A percentile compares a stretch with the other conserved stretches of the same genome.
These are phyloP conservation scores for Brachyhypopomus occidentalis DNA, from an alignment of 2,113 vertebrate genomes.

Conservation along the genomic window DNA sequence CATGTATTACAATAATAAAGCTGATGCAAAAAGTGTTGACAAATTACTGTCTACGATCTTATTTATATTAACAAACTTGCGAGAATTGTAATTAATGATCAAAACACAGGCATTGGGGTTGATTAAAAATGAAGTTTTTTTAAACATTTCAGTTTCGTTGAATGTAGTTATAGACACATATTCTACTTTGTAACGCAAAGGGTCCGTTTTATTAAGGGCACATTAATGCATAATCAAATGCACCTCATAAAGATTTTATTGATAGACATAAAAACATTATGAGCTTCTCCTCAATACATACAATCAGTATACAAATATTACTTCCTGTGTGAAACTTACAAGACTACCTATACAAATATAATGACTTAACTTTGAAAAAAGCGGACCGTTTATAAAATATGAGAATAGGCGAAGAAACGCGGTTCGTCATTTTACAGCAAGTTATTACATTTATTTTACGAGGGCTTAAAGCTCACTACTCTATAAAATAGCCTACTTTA, in stretches of 20 bases:
- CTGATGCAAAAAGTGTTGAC: conserved; percentile 18
- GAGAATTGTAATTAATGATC: conserved; percentile 1
- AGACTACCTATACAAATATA: conserved; percentile 59
- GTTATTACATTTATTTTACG: conserved; percentile 82
- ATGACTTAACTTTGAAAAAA: conserved; percentile 57
- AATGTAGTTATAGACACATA: conserved; percentile 40
- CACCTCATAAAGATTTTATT: conserved; percentile 99
- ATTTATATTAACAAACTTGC: background rate
- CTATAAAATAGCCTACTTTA: conserved; percentile 76
- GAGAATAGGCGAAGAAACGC: conserved; percentile 65
- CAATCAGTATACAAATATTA: conserved; percentile 66
- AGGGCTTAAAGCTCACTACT: conserved; percentile 71
- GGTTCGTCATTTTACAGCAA: conserved; percentile 75
- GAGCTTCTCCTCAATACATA: conserved; percentile 81
- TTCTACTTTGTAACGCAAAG: conserved; percentile 73
- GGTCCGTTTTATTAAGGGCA: conserved; percentile 91
- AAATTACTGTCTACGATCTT: background rate
- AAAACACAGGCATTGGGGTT: background rate
- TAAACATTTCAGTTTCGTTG: conserved; percentile 5
- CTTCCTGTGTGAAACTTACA: conserved; percentile 59
- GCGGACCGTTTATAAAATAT: conserved; percentile 62
- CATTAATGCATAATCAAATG: conserved; percentile 98
- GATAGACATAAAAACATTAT: conserved; percentile 96
- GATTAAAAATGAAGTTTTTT: background rate
- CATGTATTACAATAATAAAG: conserved; percentile 3